phyloP scores from a whole-genome alignment of 2,888 invertebrate genomes.

The Oasisia sp. region DNA sequence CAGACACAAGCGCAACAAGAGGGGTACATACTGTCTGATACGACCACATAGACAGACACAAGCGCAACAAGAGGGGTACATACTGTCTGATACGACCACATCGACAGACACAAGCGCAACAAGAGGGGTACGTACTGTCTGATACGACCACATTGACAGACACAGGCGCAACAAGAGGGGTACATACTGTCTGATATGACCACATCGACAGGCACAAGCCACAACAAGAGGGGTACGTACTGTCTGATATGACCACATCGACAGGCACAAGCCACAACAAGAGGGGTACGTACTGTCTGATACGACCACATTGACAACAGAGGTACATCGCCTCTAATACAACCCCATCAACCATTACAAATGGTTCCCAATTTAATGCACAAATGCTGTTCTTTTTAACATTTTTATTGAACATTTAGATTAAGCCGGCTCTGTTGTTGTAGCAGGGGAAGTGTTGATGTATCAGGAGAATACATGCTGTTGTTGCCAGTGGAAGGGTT shows the following conservation, averaged over 20 bases:
- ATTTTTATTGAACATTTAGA: too few relatives aligned
- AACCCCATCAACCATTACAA: too few relatives aligned
- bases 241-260: not conserved
- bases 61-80: not conserved
- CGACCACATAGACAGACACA: not conserved
- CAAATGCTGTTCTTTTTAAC: too few relatives aligned
- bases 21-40: conserved; percentile 27
- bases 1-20: conserved; percentile 70
- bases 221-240: not conserved
- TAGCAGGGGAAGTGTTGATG: too few relatives aligned
- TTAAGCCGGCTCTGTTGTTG: too few relatives aligned
- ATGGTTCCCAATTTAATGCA: too few relatives aligned
- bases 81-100: not conserved
- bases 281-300: conserved; percentile 31
- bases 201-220: not conserved
- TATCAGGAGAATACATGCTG: not conserved
- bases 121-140: not conserved
- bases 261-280: conserved; percentile 41
- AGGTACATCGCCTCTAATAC: conserved; percentile 46
- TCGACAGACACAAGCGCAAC: not conserved
- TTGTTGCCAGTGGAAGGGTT: not conserved
- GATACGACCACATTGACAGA: conserved; percentile 71
- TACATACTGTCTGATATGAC: conserved; percentile 19
- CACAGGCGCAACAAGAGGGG: conserved; percentile 54
- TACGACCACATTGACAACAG: conserved; percentile 90